These are phyloP conservation scores for Agelastica alni DNA, from an alignment of 2,888 invertebrate species.

Conservation along the genomic window DNA sequence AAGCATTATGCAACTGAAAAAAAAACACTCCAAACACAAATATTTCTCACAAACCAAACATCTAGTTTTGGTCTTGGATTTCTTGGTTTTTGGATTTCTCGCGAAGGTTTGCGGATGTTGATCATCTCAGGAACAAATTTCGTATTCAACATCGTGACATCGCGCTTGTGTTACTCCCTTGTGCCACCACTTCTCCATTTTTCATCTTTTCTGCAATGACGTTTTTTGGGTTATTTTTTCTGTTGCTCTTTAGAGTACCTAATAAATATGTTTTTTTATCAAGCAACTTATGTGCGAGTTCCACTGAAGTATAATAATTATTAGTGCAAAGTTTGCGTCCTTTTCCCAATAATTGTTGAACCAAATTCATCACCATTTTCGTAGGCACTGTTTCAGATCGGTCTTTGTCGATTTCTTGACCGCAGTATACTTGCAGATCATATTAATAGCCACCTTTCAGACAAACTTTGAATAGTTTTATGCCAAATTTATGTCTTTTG, in stretches of 20 bases:
- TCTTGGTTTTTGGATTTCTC: no score
- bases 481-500: slow-evolving; percentile 35
- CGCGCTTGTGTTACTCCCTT: no score
- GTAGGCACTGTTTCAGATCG: slow-evolving; percentile 29
- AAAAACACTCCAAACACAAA: no score
- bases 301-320: slow-evolving; percentile 34
- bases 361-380: slow-evolving; percentile 31
- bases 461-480: slow-evolving; percentile 34
- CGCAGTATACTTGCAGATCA: slow-evolving; percentile 33
- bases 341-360: slow-evolving; percentile 26
- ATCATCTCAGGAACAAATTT: no score
- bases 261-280: slow-evolving; percentile 39
- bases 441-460: slow-evolving; percentile 30
- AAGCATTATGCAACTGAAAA: no score
- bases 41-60: no score
- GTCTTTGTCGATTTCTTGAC: slow-evolving; percentile 20
- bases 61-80: no score
- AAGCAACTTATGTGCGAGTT: slow-evolving; percentile 31
- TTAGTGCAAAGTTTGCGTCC: slow-evolving; percentile 30
- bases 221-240: slow-evolving; percentile 39
- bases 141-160: no score
- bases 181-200: no score
- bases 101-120: no score
- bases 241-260: slow-evolving; percentile 43
- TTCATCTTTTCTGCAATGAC: slow-evolving; percentile 36